These are phyloP conservation scores for Brotula barbata DNA, from an alignment of 2,797 vertebrate genomes.

Conservation along the genomic window DNA sequence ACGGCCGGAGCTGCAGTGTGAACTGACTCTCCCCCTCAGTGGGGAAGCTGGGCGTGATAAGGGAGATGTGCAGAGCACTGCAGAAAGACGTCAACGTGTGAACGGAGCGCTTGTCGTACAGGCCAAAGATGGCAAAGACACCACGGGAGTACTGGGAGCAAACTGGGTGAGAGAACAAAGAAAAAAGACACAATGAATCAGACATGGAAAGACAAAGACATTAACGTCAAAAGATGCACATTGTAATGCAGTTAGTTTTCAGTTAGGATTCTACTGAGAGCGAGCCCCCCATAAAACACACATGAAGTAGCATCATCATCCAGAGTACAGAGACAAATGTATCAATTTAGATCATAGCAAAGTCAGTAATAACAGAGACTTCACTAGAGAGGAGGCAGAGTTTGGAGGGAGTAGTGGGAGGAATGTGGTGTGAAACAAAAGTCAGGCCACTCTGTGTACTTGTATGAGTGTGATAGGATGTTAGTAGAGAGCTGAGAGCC, in stretches of 20 bases:
- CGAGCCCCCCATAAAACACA: too few relatives aligned
- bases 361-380: too few relatives aligned
- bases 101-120: slow-evolving; percentile 95
- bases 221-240: too few relatives aligned
- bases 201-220: too few relatives aligned
- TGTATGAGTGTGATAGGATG: not conserved
- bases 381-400: too few relatives aligned
- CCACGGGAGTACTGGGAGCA: slow-evolving; percentile 91
- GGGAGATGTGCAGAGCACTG: slow-evolving; percentile 95
- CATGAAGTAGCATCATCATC: too few relatives aligned
- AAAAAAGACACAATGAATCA: not conserved
- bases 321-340: too few relatives aligned
- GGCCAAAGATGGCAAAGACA: slow-evolving; percentile 97
- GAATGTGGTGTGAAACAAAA: not conserved
- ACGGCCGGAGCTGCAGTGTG: slow-evolving; percentile 91
- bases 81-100: slow-evolving; percentile 97
- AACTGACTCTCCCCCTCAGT: slow-evolving; percentile 96
- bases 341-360: too few relatives aligned
- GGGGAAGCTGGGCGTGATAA: slow-evolving; percentile 95
- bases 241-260: too few relatives aligned
- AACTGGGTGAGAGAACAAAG: slow-evolving; percentile 51
- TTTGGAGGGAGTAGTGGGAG: not conserved
- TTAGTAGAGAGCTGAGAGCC: not conserved
- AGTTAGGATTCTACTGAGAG: too few relatives aligned
- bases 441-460: too few relatives aligned